Base-by-base conservation (phyloP, 2,113 vertebrate genomes). In the Xiphias gladius region DNA sequence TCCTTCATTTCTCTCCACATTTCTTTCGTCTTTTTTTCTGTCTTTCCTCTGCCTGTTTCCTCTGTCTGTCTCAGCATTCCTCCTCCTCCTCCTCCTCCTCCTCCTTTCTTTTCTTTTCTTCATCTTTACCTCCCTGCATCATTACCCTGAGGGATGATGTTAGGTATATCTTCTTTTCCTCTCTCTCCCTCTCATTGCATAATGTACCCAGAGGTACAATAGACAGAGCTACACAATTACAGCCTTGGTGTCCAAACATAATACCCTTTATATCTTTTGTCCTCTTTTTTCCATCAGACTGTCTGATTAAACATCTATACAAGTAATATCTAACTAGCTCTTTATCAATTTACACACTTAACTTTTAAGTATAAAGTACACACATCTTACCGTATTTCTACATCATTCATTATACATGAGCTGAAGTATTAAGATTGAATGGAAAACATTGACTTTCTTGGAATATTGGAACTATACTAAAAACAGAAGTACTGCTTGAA, bases 151-250 rank as follows among this genome's bases (percentile, higher is more conserved):
- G 86, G 86, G 80, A 76, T 75, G 86, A 65, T 83, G 70, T 65
- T 63, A 74, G 73, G 84, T 83, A 48, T 62, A 75, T 84, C 79
- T 59, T 54, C 72, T 88, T 73, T 61, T 73, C 73, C 77, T 86
- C 82, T 80, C 74, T 62, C 82, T 65, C 68, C 35, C 58, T 79
- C 67, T 76, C 77, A 80, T 82, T 89, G 79, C 71, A 81, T 85
- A 90, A 90, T 83, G 83, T 26, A 89, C 76, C 86, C 84, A 76
- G 39, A 52, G 79, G 84, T 74, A 86, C 69, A 82, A 79, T 76
- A 79, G 76, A 77, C 24, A 17, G 16, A 66, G 83, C 75, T 58
- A 69, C 79, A 72, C 50, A 86, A 79, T 86, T 89, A 83, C 76
- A 79, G 76, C 83, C 70, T 30, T 17, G 1, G 52, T 52, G 73